These are phyloP conservation scores for Champsocephalus gunnari DNA, from an alignment of 2,797 vertebrate species.

Conservation along the genomic window DNA sequence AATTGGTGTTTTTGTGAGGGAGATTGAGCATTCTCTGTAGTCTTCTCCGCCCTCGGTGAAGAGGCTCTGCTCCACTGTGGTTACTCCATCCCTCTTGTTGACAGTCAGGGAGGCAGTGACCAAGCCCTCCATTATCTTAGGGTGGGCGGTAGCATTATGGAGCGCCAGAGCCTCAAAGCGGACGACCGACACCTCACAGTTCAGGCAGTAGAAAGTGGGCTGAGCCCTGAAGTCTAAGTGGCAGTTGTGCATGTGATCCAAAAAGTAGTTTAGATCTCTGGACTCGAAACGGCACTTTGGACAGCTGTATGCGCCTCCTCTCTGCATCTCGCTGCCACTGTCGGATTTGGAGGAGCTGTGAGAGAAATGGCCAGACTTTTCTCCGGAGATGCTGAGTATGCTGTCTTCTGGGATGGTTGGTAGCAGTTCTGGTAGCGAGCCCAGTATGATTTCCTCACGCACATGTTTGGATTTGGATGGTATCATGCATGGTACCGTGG, in stretches of 20 bases:
- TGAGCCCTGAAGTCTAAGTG: constrained; percentile 93
- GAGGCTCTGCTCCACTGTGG: constrained; percentile 91
- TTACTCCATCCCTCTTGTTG: constrained; percentile 87
- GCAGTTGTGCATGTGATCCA: constrained; percentile 93
- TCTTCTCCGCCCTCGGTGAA: constrained; percentile 83
- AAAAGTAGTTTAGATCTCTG: constrained; percentile 91
- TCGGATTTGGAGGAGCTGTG: constrained; percentile 77
- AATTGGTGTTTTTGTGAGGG: constrained; percentile 95
- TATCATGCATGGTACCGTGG: constrained; percentile 98
- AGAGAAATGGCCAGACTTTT: constrained; percentile 77
- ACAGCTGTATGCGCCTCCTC: constrained; percentile 88
- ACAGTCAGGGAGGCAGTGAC: constrained; percentile 87
- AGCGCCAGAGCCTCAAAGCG: constrained; percentile 92
- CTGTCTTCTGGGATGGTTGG: constrained; percentile 86
- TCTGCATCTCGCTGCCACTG: constrained; percentile 73
- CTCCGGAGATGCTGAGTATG: constrained; percentile 84
- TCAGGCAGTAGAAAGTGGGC: constrained; percentile 90
- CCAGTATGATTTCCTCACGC: constrained; percentile 88
- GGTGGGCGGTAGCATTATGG: constrained; percentile 91
- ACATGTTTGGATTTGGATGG: constrained; percentile 92
- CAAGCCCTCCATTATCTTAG: constrained; percentile 78
- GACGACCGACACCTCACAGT: constrained; percentile 90
- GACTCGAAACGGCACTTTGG: constrained; percentile 90
- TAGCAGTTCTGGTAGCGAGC: constrained; percentile 84
- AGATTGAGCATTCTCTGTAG: constrained; percentile 88